These are phyloP conservation scores for Electrona antarctica DNA, from an alignment of 2,113 vertebrate species.

Conservation along the genomic window DNA sequence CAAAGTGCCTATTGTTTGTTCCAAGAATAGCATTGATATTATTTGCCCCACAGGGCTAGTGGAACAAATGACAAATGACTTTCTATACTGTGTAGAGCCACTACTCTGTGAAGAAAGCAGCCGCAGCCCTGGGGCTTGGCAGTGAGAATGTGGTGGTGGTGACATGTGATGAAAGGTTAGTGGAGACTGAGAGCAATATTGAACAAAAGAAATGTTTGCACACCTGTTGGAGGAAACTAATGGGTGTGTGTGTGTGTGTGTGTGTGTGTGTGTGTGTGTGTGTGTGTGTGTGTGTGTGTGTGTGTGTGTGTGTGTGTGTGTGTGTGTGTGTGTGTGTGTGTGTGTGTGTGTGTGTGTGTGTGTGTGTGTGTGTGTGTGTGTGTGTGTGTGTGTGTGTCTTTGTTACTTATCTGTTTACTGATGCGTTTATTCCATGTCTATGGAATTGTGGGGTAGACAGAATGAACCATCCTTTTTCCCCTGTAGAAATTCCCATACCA, in stretches of 20 bases:
- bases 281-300: slow-evolving; percentile 7
- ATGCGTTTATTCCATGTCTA: neutral
- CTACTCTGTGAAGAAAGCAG: slow-evolving; percentile 77
- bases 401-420: neutral
- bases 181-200: neutral
- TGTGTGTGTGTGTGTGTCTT: no score
- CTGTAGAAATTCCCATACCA: no score
- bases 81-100: slow-evolving; percentile 67
- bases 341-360: no score
- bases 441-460: neutral
- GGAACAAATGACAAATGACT: slow-evolving; percentile 20
- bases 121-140: slow-evolving; percentile 70
- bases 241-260: neutral
- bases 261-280: neutral
- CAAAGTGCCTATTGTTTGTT: neutral
- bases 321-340: neutral
- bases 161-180: slow-evolving; percentile 79
- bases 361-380: no score
- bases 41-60: no score
- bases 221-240: slow-evolving; percentile 38
- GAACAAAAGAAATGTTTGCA: slow-evolving; percentile 42
- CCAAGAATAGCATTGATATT: no score
- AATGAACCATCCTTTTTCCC: neutral
- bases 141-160: slow-evolving; percentile 73
- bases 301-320: neutral